Percentiles rank a stretch among this genome's conserved stretches.
These are phyloP conservation scores for Protaetia brevitarsis DNA, from an alignment of 1,140 invertebrate species.

Conservation along the genomic window DNA sequence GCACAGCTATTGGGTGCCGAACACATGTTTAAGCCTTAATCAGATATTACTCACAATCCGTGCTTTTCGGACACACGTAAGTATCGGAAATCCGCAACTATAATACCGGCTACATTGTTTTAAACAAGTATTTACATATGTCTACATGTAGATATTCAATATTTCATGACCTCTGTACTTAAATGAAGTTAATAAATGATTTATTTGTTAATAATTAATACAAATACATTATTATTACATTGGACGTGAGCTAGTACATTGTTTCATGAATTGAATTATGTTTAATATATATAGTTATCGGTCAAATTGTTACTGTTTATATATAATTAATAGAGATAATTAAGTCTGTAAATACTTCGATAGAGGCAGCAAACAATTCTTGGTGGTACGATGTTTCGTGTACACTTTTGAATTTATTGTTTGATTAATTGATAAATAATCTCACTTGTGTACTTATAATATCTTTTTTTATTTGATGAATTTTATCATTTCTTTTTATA, in stretches of 20 bases:
- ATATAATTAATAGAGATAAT: slow-evolving; percentile 12
- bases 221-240: neutral
- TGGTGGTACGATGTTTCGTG: too few species aligned
- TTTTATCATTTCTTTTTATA: too few species aligned
- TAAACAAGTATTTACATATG: slow-evolving; percentile 7
- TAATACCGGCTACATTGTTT: too few species aligned
- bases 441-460: too few species aligned
- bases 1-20: too few species aligned
- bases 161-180: neutral
- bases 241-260: neutral
- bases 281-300: neutral
- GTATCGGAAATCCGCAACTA: neutral
- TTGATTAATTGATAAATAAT: too few species aligned
- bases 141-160: neutral
- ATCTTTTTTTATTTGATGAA: too few species aligned
- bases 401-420: too few species aligned
- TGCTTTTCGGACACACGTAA: neutral
- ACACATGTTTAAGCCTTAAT: neutral
- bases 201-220: neutral
- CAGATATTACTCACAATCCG: neutral
- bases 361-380: neutral
- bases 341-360: neutral
- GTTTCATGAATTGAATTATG: neutral
- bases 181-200: slow-evolving; percentile 1
- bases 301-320: neutral